Base-by-base conservation (phyloP, 2,113 vertebrate species). In the Podilymbus podiceps region DNA sequence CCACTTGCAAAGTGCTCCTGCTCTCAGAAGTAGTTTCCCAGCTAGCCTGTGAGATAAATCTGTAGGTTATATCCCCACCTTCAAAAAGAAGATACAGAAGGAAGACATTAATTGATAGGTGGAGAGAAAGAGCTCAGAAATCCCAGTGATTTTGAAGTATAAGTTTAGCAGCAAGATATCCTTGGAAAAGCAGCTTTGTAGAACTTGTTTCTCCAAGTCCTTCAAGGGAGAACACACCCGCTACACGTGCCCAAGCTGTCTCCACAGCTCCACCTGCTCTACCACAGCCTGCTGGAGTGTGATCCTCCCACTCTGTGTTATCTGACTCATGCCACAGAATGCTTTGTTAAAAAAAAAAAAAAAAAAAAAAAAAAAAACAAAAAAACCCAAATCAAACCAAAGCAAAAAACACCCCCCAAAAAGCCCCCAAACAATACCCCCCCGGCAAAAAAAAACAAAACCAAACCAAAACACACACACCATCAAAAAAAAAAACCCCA, bases 271-370 rank as follows among this genome's bases (percentile, higher is more conserved):
- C 89, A 88, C 94, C 62, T 95, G 95, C 76, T 89, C 58, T 58
- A 58, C 44, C 91, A 59, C 63, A 78, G 78, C 66, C 71, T 93
- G 67, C 71, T 92, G 72, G 79, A 85, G 75, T 91, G 77, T 58
- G 30, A 76, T 94, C 67, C 67, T 96, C 89, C 91, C 55, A 94
- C 92, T 91, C 91, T 5, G 3, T 59, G 42, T 84, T 94, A 90
- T 81, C 88, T 96, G 88, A 95, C 64, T 87, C 90, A 92, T 91
- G 35, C 30, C n/a, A 66, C 40, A 53, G 71, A 91, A 69, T 79
- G 49, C 47, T 94, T 91, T 76, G 23, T 67, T 85, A 56, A 24
- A 59, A 58, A 77, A 66, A 19, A 46, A 58, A 55, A 22, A 44
- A 40, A 24, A 21, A 63, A 18, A 44, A n/a, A n/a, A n/a, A n/a